These are phyloP conservation scores for Pipistrellus kuhlii DNA, from an alignment of 2,797 vertebrate genomes.

Conservation along the genomic window DNA sequence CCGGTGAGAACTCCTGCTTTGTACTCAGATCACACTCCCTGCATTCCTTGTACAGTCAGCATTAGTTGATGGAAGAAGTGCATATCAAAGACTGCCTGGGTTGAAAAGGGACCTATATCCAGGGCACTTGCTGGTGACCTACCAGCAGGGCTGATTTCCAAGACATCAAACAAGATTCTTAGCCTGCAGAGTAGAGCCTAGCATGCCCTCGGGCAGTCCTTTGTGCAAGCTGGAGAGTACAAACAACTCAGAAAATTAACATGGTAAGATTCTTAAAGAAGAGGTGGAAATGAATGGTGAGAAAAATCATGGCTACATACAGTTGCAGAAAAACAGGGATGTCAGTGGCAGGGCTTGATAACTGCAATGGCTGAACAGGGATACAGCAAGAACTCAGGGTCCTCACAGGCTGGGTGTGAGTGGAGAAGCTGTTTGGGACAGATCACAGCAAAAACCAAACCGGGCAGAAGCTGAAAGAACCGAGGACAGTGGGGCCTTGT, in stretches of 20 bases:
- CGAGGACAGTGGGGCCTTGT: too few relatives aligned
- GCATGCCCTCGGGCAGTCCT: background rate
- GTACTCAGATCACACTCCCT: background rate
- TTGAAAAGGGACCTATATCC: background rate
- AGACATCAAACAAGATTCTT: background rate
- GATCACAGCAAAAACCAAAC: background rate
- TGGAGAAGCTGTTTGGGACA: background rate
- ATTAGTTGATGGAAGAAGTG: background rate
- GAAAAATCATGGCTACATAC: background rate
- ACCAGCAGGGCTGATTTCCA: background rate
- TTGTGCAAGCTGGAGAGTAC: background rate
- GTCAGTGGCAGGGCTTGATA: background rate
- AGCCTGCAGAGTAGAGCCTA: background rate
- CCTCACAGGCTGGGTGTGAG: background rate
- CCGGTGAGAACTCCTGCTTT: background rate
- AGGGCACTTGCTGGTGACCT: background rate
- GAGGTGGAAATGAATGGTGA: background rate
- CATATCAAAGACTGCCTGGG: background rate
- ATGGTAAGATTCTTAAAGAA: slow-evolving; percentile 8
- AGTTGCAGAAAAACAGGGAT: background rate
- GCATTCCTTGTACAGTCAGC: background rate
- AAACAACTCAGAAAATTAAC: slow-evolving; percentile 49
- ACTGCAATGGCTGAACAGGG: background rate
- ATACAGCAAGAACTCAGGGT: background rate
- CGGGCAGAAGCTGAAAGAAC: background rate